These are phyloP conservation scores for Elaphurus davidianus DNA, from an alignment of 2,113 vertebrate species.

Conservation along the genomic window DNA sequence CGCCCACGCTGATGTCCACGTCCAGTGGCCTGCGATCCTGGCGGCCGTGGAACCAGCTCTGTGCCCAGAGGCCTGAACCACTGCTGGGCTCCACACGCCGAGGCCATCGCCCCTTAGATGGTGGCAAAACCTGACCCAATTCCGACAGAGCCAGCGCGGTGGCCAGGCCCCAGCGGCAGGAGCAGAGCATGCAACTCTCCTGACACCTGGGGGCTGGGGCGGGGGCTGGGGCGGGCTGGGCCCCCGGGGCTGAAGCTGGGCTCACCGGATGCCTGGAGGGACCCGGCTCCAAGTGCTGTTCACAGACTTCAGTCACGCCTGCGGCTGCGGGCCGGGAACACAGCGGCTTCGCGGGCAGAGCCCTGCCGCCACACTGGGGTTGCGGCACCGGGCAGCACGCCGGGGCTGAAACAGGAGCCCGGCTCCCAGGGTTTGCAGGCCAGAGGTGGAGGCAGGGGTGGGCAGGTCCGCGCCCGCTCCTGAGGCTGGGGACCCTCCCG, in stretches of 20 bases:
- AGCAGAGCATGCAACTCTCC: not conserved
- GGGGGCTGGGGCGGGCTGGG: not conserved
- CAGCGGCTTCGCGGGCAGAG: not conserved
- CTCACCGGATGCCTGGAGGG: not conserved
- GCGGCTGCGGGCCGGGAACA: not conserved
- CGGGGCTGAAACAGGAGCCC: not conserved
- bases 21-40: rapidly evolving
- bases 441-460: no score
- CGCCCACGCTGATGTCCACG: rapidly evolving
- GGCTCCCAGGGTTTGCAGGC: no score
- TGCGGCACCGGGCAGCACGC: not conserved
- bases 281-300: not conserved
- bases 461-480: not conserved
- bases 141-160: not conserved
- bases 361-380: not conserved
- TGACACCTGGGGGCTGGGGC: not conserved
- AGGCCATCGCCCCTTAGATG: not conserved
- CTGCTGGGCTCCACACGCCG: not conserved
- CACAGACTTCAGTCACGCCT: not conserved
- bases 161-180: rapidly evolving
- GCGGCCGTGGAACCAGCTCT: not conserved
- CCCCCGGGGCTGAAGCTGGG: not conserved
- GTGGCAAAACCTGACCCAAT: not conserved
- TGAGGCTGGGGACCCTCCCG: not conserved
- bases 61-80: not conserved